phyloP scores from a whole-genome alignment of 2,113 vertebrate species.

The Pelodiscus sinensis region DNA sequence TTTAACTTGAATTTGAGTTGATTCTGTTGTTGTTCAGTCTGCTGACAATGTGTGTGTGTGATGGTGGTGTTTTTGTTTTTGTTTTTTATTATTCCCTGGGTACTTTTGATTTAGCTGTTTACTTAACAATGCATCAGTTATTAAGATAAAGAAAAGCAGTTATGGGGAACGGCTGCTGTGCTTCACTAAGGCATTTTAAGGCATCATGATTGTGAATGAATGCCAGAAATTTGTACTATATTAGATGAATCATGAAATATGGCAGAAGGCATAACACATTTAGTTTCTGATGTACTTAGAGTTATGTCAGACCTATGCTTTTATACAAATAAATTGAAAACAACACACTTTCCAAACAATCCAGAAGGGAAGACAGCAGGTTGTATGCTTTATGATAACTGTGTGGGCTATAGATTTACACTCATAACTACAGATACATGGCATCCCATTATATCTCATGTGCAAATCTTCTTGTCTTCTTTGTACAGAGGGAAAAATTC shows the following conservation, averaged over 20 bases:
- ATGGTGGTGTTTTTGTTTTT: no score
- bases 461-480: constrained; percentile 45
- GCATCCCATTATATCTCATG: neutral
- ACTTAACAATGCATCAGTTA: neutral
- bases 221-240: neutral
- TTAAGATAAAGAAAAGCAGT: neutral
- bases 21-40: neutral
- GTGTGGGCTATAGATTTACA: neutral
- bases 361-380: neutral
- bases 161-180: neutral
- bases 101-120: neutral
- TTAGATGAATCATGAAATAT: neutral
- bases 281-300: neutral
- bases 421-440: neutral
- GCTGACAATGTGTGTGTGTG: neutral
- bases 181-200: neutral
- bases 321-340: neutral
- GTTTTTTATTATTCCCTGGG: neutral
- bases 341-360: neutral
- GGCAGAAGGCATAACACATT: neutral
- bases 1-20: neutral
- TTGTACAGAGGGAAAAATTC: constrained; percentile 94
- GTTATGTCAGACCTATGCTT: neutral
- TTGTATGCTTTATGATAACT: neutral
- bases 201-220: neutral